Evolutionary conservation across 2,888 invertebrate species (phyloP), one percentile per base, ranked within the genome.

Genomic region (Syrista parreyssii): DNA sequence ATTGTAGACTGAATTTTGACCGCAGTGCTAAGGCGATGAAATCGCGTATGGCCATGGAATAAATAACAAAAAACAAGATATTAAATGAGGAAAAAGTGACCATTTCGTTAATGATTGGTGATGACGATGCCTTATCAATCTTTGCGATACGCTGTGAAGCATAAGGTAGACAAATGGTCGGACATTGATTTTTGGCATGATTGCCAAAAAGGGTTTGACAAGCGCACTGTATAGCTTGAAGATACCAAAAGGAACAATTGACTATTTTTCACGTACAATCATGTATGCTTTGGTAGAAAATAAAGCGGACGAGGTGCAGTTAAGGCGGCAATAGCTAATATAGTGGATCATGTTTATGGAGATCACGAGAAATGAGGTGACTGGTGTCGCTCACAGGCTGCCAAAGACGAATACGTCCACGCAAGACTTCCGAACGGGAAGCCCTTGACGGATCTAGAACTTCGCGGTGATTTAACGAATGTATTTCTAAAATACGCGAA

Each of bases 21-120:
- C 79, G 81, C 30, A 82, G 79, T 68, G 78, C 81, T 3, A 83
- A 83, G 71, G 81, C 82, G 3, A 83, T 83, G 83, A 78, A 82
- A 68, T 75, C 80, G 32, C 77, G 80, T 71, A 76, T 80, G 74
- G 82, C 80, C 12, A 77, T 82, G 15, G 75, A 81, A 75, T 68
- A 82, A 32, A 74, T 82, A 30, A 55, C 75, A 12, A 69, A 78
- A 30, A 79, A 82, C 75, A 12, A 75, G 12, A n/a, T 77, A 9
- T 33, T 82, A 12, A 15, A 71, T 12, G 77, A 78, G 32, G 81
- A 83, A 75, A 76, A 78, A 73, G 81, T 75, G 4, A 76, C 68
- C 15, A 79, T 82, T 71, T 36, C 72, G 15, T 55, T 76, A 55
- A 68, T 83, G 33, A 79, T 82, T 71, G 79, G 80, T 32, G 80